Evolutionary conservation across 2,797 vertebrate species (phyloP).

Genomic region (Poeciliopsis presidionis): DNA sequence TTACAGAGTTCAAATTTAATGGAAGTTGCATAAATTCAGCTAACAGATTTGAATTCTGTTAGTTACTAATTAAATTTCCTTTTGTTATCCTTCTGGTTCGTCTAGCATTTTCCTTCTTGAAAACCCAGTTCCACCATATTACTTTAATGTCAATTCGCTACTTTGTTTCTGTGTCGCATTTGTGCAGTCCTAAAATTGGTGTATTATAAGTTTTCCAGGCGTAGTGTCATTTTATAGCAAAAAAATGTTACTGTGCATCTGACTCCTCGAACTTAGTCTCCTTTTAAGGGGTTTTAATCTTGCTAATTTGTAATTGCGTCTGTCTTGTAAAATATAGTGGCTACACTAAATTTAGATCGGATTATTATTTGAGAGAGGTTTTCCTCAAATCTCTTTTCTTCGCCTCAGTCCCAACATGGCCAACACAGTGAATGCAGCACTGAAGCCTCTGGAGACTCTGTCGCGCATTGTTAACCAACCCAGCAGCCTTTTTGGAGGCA

Average conservation of each 20-base stretch:
- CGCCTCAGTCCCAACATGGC: conserved; percentile 93
- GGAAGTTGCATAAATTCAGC: background rate
- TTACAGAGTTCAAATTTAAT: background rate
- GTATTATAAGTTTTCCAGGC: too few relatives aligned
- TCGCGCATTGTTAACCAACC: conserved; percentile 97
- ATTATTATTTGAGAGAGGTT: background rate
- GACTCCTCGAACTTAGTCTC: background rate
- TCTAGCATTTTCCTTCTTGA: background rate
- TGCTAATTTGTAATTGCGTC: background rate
- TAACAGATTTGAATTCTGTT: background rate
- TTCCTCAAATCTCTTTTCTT: background rate
- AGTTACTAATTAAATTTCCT: background rate
- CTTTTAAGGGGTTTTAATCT: background rate
- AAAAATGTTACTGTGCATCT: too few relatives aligned
- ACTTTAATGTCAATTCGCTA: background rate
- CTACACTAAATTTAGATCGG: background rate
- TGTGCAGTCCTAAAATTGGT: background rate
- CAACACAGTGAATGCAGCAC: conserved; percentile 95
- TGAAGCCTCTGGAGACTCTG: conserved; percentile 94
- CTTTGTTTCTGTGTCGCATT: background rate
- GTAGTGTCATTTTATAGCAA: too few relatives aligned
- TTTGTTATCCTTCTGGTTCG: background rate
- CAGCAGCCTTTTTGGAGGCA: conserved; percentile 93
- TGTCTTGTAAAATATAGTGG: background rate
- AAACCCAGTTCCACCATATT: background rate